Evolutionary conservation across 2,888 invertebrate genomes (phyloP).

Genomic region (Trilocha varians): DNA sequence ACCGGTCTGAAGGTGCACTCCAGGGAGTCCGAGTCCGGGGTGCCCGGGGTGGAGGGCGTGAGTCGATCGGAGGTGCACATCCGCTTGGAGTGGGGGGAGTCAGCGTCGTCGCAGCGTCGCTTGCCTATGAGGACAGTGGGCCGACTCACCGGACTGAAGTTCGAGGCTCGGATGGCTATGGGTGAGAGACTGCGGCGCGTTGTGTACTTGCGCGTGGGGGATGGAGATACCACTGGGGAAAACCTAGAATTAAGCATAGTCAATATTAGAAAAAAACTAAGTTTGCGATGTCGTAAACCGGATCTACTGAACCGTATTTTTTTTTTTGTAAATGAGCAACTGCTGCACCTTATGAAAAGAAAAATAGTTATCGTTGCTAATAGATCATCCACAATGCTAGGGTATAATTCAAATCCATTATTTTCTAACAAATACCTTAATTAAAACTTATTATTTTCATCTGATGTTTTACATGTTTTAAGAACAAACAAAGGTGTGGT

Average conservation of each 20-base stretch:
- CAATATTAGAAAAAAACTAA: too few species aligned
- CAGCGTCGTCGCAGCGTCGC: conserved; percentile 76
- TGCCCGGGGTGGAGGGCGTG: conserved; percentile 56
- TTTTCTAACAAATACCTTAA: too few species aligned
- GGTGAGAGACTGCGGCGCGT: conserved; percentile 91
- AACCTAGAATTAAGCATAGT: conserved; percentile 58
- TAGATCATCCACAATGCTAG: too few species aligned
- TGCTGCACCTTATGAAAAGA: too few species aligned
- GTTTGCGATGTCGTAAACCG: too few species aligned
- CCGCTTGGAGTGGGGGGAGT: conserved; percentile 57
- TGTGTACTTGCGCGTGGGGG: conserved; percentile 88
- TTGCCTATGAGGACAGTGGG: conserved; percentile 71
- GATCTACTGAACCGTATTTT: too few species aligned
- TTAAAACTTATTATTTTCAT: too few species aligned
- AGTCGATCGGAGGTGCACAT: conserved; percentile 47
- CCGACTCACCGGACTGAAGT: conserved; percentile 77
- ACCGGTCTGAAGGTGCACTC: conserved; percentile 69
- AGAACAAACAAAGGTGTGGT: too few species aligned
- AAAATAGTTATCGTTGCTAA: too few species aligned
- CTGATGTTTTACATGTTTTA: too few species aligned
- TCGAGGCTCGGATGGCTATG: conserved; percentile 85
- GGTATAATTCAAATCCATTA: too few species aligned
- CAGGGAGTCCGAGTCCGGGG: conserved; percentile 60
- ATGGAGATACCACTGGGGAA: conserved; percentile 80
- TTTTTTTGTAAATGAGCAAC: too few species aligned